Conservation (phyloP, 2,113 vertebrate species). For the Bubo bubo region DNA sequence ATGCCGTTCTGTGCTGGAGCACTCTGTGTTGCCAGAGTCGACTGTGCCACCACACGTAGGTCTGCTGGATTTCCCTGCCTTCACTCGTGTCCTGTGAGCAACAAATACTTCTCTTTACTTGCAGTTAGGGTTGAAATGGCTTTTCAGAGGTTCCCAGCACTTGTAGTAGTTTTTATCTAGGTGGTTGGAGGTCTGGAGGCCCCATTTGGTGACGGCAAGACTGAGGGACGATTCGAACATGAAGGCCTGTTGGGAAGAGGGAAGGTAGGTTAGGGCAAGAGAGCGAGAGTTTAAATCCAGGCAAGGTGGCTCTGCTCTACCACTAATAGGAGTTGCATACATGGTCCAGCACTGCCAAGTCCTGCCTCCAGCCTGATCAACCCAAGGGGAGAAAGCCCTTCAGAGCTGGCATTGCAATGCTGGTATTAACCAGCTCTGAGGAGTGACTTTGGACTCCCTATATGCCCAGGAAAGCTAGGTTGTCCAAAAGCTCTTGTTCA, state of each 20-base stretch:
- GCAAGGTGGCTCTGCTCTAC: neutral
- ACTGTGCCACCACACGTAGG: accelerated
- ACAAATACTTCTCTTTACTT: constrained; percentile 60
- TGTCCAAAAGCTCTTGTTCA: neutral
- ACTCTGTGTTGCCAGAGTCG: accelerated
- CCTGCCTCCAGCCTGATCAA: neutral
- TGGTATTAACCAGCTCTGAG: neutral
- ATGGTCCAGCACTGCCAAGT: neutral
- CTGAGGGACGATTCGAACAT: constrained; percentile 96
- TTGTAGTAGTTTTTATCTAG: constrained; percentile 92
- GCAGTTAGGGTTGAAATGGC: constrained; percentile 86
- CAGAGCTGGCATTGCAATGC: neutral
- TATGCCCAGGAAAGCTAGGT: neutral
- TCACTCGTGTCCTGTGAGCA: neutral
- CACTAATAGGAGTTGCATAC: neutral
- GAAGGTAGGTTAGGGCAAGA: neutral
- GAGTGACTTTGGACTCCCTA: neutral
- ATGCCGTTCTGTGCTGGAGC: neutral
- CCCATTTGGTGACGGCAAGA: constrained; percentile 93
- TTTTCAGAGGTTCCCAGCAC: constrained; percentile 91
- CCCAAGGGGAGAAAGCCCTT: neutral
- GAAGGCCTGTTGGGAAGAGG: constrained; percentile 83
- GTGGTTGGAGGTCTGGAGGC: constrained; percentile 83
- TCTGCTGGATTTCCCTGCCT: neutral
- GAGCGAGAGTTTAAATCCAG: neutral